These are phyloP conservation scores for Fragum whitleyi DNA, from an alignment of 2,888 invertebrate genomes.

Conservation along the genomic window DNA sequence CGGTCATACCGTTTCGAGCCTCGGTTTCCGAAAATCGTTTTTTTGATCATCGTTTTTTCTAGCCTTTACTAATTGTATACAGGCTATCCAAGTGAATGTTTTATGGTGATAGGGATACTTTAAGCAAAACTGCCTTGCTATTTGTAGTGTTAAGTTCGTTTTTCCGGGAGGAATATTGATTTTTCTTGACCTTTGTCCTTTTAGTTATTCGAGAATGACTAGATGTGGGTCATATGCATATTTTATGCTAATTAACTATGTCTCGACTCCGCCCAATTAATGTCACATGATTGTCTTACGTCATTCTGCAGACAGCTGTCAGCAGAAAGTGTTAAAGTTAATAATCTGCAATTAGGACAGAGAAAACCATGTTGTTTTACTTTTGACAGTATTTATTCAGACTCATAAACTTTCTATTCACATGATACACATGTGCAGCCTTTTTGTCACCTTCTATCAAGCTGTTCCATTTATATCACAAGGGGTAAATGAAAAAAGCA, in stretches of 20 bases:
- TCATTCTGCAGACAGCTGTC: conserved; percentile 4
- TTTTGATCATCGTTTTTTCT: too few relatives aligned
- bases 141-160: not conserved
- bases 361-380: not conserved
- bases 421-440: too few relatives aligned
- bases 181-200: conserved; percentile 79
- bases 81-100: too few relatives aligned
- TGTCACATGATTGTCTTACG: conserved; percentile 18
- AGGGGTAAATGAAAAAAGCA: too few relatives aligned
- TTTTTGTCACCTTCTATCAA: too few relatives aligned
- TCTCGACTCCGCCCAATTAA: conserved; percentile 56
- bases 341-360: not conserved
- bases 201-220: conserved; percentile 21
- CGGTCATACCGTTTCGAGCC: conserved; percentile 67
- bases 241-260: conserved; percentile 80
- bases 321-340: not conserved
- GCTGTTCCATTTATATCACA: too few relatives aligned
- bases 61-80: too few relatives aligned
- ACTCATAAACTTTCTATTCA: too few relatives aligned
- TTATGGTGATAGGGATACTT: too few relatives aligned
- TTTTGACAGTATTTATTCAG: not conserved
- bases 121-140: too few relatives aligned
- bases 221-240: conserved; percentile 80
- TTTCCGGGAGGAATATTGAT: conserved; percentile 39
- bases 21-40: not conserved